Evolutionary conservation across 1,140 invertebrate genomes (phyloP).

Genomic region (Polyergus mexicanus): DNA sequence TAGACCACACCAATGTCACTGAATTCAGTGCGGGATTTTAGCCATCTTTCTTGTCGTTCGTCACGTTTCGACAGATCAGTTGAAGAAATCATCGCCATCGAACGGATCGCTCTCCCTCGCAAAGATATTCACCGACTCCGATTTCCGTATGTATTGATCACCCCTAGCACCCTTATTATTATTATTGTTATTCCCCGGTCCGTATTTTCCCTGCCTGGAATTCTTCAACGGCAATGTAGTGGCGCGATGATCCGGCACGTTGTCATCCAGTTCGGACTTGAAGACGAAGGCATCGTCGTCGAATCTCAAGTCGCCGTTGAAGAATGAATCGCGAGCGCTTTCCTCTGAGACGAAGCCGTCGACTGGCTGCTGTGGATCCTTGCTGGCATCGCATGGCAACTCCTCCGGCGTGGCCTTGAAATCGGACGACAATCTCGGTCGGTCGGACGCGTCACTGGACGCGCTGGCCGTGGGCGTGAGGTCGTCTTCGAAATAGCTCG

Average conservation of each 20-base stretch:
- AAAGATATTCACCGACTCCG: conserved; percentile 95
- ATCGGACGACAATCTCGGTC: conserved; percentile 79
- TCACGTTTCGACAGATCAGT: conserved; percentile 80
- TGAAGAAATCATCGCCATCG: conserved; percentile 95
- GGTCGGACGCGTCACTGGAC: conserved; percentile 81
- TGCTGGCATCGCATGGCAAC: conserved; percentile 70
- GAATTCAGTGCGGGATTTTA: conserved; percentile 26
- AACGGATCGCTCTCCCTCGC: conserved; percentile 93
- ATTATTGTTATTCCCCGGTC: conserved; percentile 72
- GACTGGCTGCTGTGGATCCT: conserved; percentile 68
- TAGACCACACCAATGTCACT: conserved; percentile 24
- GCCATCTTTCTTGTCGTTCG: not conserved
- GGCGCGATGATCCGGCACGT: conserved; percentile 78
- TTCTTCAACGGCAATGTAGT: conserved; percentile 83
- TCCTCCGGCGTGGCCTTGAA: conserved; percentile 83
- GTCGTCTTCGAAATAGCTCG: conserved; percentile 91
- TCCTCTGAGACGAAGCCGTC: conserved; percentile 80
- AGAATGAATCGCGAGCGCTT: conserved; percentile 80
- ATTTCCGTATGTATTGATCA: conserved; percentile 91
- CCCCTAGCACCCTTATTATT: conserved; percentile 76
- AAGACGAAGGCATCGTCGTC: conserved; percentile 83
- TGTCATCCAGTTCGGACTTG: conserved; percentile 83
- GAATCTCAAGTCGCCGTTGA: conserved; percentile 82
- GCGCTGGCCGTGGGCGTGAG: conserved; percentile 88
- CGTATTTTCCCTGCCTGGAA: conserved; percentile 82